A percentile compares a stretch with the other conserved stretches of the same genome.
These are phyloP conservation scores for Mungos mungo DNA, from an alignment of 2,113 vertebrate species.

Conservation along the genomic window DNA sequence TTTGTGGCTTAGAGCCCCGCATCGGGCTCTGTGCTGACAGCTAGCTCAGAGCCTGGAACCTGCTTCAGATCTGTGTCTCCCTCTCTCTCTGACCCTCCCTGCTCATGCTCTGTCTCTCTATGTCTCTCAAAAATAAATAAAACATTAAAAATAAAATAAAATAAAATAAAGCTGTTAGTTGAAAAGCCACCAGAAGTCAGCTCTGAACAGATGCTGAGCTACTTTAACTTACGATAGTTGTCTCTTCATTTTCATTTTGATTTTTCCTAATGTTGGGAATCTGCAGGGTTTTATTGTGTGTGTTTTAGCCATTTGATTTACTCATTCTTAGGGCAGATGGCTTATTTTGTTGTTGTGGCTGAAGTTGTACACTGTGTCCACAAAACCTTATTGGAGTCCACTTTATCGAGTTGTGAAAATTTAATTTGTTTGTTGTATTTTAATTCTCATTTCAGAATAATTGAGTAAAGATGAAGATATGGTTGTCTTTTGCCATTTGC, in stretches of 20 bases:
- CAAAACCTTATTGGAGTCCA: neutral
- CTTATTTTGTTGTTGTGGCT: neutral
- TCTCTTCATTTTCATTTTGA: neutral
- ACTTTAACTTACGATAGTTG: neutral
- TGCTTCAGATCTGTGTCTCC: too few relatives aligned
- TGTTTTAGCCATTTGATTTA: neutral
- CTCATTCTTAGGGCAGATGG: neutral
- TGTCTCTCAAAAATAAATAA: too few relatives aligned
- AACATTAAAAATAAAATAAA: too few relatives aligned
- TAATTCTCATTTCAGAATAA: slow-evolving; percentile 16
- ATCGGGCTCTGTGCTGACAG: too few relatives aligned
- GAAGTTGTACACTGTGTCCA: neutral
- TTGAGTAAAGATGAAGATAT: neutral
- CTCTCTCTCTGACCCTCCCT: too few relatives aligned
- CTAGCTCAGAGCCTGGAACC: too few relatives aligned
- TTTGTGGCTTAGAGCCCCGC: too few relatives aligned
- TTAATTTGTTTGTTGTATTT: slow-evolving; percentile 1
- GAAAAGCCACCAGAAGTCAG: neutral
- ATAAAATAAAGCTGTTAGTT: neutral
- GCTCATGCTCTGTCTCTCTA: too few relatives aligned
- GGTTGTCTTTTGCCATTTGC: slow-evolving; percentile 1
- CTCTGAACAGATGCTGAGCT: neutral
- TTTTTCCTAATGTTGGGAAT: neutral
- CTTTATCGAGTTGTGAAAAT: neutral
- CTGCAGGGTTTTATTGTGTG: neutral